Evolutionary conservation across 2,113 vertebrate species (phyloP), one percentile per base, ranked within the genome.

Genomic region (Vulpes vulpes): DNA sequence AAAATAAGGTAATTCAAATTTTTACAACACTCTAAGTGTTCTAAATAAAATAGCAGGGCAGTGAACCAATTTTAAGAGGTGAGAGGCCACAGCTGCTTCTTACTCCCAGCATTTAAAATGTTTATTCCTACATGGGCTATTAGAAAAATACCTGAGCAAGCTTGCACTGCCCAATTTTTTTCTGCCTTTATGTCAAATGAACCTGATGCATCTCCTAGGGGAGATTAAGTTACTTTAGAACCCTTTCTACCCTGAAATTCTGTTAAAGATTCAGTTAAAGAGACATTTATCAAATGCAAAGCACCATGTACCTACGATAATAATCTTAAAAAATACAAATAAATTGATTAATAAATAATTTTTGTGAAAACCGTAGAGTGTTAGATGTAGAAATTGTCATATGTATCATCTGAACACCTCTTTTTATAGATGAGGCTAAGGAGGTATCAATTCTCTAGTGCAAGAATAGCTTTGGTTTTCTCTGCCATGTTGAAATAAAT

Each of bases 21-120:
- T 95, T 95, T 23, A 82, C 8, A 89, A 38, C 80, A 43, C 7
- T 16, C 5, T 89, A 25, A 93, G 38, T 74, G n/a, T 94, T 80
- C 88, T 81, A 55, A 81, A 85, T 79, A 91, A 92, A 80, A 84
- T 51, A 43, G 7, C 17, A 87, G 20, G 11, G 4, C n/a, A 69
- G 23, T 92, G 11, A 30, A 65, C 25, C 38, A 38, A 55, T 53
- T 85, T 97, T 43, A 84, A 88, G 83, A 94, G 38, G 14, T 82
- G 14, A 55, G 59, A 80, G 38, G 19, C 55, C 67, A 89, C 7
- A n/a, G 51, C 10, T 84, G 15, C 32, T 90, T 59, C 57, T 76
- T 69, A 88, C 32, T 93, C 11, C 23, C 9, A 53, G 19, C 23
- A 12, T 79, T 2, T 64, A 84, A 92, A 95, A 81, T 79, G 11